Conservation (phyloP, 2,113 vertebrate genomes). For the Elgaria multicarinata region DNA sequence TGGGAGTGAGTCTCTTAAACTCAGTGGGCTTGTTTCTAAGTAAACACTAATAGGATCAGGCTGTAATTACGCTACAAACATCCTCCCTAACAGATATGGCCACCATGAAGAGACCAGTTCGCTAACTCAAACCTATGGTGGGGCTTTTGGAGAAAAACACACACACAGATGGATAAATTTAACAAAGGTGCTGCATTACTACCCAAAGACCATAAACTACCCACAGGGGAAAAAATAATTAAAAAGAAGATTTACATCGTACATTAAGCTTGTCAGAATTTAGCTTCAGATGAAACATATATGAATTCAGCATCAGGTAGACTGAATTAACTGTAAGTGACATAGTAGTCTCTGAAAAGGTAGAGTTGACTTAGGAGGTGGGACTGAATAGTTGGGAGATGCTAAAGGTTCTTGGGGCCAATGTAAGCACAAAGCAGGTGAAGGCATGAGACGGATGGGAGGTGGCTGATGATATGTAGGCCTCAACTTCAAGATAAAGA, state of each 20-base stretch:
- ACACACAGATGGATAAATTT: neutral
- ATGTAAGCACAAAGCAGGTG: neutral
- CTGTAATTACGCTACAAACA: neutral
- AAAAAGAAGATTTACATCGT: neutral
- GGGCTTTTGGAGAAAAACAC: neutral
- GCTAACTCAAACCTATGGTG: neutral
- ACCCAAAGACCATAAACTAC: neutral
- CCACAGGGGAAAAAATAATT: no score
- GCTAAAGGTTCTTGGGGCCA: neutral
- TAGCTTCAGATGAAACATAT: neutral
- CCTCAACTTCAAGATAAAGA: neutral
- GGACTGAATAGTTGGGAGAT: neutral
- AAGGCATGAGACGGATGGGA: neutral
- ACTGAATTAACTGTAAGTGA: neutral
- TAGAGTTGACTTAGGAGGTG: neutral
- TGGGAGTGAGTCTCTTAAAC: no score
- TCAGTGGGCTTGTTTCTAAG: neutral
- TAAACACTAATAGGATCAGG: neutral
- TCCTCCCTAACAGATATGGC: neutral
- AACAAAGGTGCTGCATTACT: neutral
- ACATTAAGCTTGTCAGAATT: neutral
- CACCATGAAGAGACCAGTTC: neutral
- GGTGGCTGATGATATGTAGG: neutral
- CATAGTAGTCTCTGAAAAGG: neutral
- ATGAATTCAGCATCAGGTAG: neutral